Base-by-base conservation (phyloP, 2,888 invertebrate genomes). In the Ernsta delagoae region DNA sequence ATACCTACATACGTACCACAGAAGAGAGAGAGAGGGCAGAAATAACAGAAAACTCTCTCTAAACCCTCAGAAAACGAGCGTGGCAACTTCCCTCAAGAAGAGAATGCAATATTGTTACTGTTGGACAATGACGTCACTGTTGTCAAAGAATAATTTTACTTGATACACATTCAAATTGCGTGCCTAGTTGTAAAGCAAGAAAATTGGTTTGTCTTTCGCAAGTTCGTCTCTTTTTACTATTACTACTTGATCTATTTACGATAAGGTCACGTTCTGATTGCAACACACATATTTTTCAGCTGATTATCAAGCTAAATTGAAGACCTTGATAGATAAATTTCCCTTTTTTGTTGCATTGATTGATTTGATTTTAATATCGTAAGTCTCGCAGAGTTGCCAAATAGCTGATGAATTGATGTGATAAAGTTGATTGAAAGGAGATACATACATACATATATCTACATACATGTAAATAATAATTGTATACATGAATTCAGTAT, bases 161-260 rank as follows among this genome's bases (percentile, higher is more conserved):
- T 39, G 39, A 7, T 39, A 39, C 1, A 39, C 5, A 39, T 43
- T 57, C 12, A 39, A 16, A 59, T 59, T 59, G 59, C 61, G 11
- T 34, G 36, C 16, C 36, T 74, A 95, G 94, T n/a, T 24, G 53
- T n/a, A 59, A 7, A 60, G 36, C 50, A 36, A 36, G 36, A 12
- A n/a, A 48, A 50, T n/a, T n/a, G n/a, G n/a, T 8, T 50, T 48
- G 24, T 31, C 4, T 65, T 65, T 50, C 59, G 31, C 24, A 59
- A 59, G 50, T 31, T 54, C 39, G 41, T 54, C 53, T 54, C 53
- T 54, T 54, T n/a, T n/a, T n/a, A n/a, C n/a, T n/a, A n/a, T n/a
- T n/a, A n/a, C n/a, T n/a, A n/a, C n/a, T 54, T 54, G 16, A 50
- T 59, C 41, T 65, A 65, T 59, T 65, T 65, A 34, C 59, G 50